These are phyloP conservation scores for Erythrolamprus reginae DNA, from an alignment of 2,113 vertebrate species.

Conservation along the genomic window DNA sequence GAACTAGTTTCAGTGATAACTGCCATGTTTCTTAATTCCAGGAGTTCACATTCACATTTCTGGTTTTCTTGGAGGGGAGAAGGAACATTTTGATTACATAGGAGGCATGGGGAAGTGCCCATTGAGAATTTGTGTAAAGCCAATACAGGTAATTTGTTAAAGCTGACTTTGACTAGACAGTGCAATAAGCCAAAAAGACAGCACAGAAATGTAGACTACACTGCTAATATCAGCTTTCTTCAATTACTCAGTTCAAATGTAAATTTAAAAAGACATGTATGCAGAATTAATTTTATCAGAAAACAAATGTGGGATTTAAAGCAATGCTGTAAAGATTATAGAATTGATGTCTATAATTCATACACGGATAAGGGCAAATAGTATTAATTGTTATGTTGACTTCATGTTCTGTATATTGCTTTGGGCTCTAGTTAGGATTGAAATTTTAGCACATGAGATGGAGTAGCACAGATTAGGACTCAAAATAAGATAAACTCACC, in stretches of 20 bases:
- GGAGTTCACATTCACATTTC: background rate
- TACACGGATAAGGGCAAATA: background rate
- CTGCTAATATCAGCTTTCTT: background rate
- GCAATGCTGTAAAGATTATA: background rate
- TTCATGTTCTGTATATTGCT: background rate
- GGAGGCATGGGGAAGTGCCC: background rate
- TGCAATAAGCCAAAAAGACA: background rate
- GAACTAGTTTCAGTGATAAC: background rate
- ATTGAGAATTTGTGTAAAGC: background rate
- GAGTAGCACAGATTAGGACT: background rate
- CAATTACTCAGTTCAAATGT: background rate
- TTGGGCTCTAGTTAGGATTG: background rate
- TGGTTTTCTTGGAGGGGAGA: background rate
- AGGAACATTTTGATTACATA: background rate
- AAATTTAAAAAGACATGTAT: background rate
- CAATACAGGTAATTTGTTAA: background rate
- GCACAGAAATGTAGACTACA: background rate
- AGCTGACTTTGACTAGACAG: background rate
- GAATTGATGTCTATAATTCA: background rate
- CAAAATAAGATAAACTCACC: background rate
- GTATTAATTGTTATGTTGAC: background rate
- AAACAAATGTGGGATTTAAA: background rate
- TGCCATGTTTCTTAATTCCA: background rate
- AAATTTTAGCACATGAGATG: background rate
- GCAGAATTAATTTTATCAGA: background rate